Base-by-base conservation (phyloP, 2,113 vertebrate genomes). In the Cottus gobio region DNA sequence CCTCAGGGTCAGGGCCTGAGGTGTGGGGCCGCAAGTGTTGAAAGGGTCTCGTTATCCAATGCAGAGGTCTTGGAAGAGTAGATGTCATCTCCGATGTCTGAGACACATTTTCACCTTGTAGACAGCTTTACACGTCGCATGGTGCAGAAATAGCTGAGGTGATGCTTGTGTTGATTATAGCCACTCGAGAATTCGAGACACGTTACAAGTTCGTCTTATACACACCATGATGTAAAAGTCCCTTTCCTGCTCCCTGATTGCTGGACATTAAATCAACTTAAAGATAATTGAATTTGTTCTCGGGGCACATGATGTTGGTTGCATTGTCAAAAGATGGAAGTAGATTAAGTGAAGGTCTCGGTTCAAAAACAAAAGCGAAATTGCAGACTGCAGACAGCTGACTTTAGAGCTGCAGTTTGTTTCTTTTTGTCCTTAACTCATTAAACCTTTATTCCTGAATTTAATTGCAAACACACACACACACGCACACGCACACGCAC, bases 1-100 rank as follows among this genome's bases (percentile, higher is more conserved):
- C 20, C 72, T 37, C 7, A 7, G 63, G 30, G 42, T 50, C 61
- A 18, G 13, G 65, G 56, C 12, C 62, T 42, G 57, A 30, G 48
- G n/a, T 71, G 60, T 31, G 28, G 44, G 22, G 57, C 28, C 20
- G 26, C 22, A 20, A 34, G 74, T 71, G 86, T 44, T 82, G 79
- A 82, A 69, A 79, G 60, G 48, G 44, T 75, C 81, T 84, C 46
- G 71, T 76, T 64, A 64, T 36, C 58, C 71, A 64, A 54, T 52
- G 48, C 66, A 72, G 48, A 64, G 79, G 67, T 75, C 85, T 81
- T 84, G 44, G 52, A 78, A 31, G 70, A 81, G 57, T 31, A 37
- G 20, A 72, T 79, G 42, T 57, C 28, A 64, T 48, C 61, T 31
- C 36, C 10, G 16, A 6, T 28, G 65, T 79, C 56, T 57, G 48